Evolutionary conservation across 1,140 invertebrate genomes (phyloP).

Genomic region (Mercenaria mercenaria): DNA sequence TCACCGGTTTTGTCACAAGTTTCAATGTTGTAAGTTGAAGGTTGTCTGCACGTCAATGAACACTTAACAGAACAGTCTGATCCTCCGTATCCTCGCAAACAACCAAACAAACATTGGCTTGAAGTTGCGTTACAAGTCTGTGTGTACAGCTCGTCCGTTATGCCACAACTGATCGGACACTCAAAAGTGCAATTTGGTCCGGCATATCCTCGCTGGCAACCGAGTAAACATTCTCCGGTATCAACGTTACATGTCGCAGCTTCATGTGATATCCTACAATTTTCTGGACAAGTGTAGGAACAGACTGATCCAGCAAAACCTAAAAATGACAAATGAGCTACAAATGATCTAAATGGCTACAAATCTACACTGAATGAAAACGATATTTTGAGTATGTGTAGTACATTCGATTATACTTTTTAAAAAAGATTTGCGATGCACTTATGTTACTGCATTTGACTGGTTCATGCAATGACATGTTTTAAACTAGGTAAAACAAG

Average conservation of each 20-base stretch:
- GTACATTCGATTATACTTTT: too few species aligned
- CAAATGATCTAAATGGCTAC: too few species aligned
- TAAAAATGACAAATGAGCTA: too few species aligned
- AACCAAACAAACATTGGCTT: background rate
- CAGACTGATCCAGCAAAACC: background rate
- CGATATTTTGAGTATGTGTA: too few species aligned
- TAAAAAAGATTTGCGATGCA: too few species aligned
- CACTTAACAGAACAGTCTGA: background rate
- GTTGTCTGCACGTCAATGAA: background rate
- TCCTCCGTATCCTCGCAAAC: background rate
- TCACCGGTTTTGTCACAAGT: background rate
- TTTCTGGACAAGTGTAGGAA: background rate
- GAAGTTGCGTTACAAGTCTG: background rate
- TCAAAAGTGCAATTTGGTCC: constrained; percentile 7
- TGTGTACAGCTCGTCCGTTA: background rate
- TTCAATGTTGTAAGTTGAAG: background rate
- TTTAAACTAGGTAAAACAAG: too few species aligned
- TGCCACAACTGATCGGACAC: background rate
- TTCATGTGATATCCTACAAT: background rate
- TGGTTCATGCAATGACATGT: too few species aligned
- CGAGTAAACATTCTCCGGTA: background rate
- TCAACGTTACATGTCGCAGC: background rate
- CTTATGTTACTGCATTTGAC: too few species aligned
- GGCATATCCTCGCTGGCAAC: background rate
- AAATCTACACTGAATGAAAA: too few species aligned